Evolutionary conservation across 2,888 invertebrate species (phyloP).

Genomic region (Parochlus steinenii): DNA sequence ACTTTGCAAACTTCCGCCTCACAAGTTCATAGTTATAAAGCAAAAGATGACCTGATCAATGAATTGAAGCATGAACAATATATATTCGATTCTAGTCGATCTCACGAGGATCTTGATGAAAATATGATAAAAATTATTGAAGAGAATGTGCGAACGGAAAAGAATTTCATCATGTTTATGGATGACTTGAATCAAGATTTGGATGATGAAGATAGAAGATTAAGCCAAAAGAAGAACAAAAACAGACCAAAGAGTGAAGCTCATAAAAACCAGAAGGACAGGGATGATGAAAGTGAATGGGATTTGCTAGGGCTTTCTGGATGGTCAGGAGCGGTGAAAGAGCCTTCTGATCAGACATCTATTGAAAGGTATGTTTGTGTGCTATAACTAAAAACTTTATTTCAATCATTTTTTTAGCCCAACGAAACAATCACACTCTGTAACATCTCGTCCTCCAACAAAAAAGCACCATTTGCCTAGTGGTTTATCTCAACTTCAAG

Average conservation of each 20-base stretch:
- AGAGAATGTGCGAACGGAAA: conserved; percentile 17
- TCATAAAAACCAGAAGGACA: not conserved
- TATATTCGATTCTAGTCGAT: conserved; percentile 1
- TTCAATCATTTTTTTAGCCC: not conserved
- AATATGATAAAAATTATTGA: conserved; percentile 12
- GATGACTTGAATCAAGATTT: conserved; percentile 15
- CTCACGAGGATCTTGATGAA: conserved; percentile 8
- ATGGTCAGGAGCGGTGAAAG: conserved; percentile 21
- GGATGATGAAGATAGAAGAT: not conserved
- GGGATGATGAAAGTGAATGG: conserved; percentile 18
- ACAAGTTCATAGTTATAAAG: not conserved
- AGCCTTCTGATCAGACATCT: conserved; percentile 1
- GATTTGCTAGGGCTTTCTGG: conserved; percentile 23
- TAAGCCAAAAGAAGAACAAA: conserved; percentile 4
- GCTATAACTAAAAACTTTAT: not conserved
- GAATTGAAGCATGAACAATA: conserved; percentile 2
- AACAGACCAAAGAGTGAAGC: not conserved
- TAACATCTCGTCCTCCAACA: not conserved
- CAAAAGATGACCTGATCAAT: conserved; percentile 3
- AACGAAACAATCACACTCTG: not conserved
- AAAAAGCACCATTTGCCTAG: not conserved
- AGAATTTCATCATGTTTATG: conserved; percentile 16
- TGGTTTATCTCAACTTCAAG: not conserved
- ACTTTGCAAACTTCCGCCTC: conserved; percentile 5
- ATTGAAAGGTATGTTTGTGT: not conserved